A percentile compares a stretch with the other conserved stretches of the same genome.
phyloP scores from a whole-genome alignment of 1,140 invertebrate genomes.

The Cotesia vestalis region DNA sequence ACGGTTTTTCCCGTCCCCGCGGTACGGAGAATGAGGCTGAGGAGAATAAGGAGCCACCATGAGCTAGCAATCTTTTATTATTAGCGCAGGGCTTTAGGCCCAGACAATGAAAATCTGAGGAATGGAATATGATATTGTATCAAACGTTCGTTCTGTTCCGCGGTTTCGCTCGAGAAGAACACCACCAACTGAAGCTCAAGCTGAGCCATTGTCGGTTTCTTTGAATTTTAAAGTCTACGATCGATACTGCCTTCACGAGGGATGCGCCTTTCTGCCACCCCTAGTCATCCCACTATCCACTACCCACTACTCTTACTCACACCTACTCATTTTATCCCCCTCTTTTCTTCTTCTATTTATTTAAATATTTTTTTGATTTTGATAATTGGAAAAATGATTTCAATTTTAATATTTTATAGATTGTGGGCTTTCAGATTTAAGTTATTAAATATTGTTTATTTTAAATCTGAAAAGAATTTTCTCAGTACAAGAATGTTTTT shows the following conservation, averaged over 20 bases:
- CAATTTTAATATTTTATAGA: too few relatives aligned
- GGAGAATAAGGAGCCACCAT: slow-evolving; percentile 48
- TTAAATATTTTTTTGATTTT: not conserved
- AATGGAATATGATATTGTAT: slow-evolving; percentile 67
- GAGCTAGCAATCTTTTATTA: slow-evolving; percentile 67
- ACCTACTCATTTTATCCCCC: slow-evolving; percentile 30
- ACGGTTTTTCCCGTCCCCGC: slow-evolving; percentile 25
- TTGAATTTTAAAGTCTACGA: slow-evolving; percentile 69
- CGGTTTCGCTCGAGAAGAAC: slow-evolving; percentile 44
- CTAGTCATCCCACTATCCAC: too few relatives aligned
- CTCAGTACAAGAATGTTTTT: too few relatives aligned
- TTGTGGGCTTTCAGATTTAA: too few relatives aligned
- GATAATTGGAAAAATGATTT: too few relatives aligned
- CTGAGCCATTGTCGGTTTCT: slow-evolving; percentile 66
- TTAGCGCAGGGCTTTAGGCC: slow-evolving; percentile 65
- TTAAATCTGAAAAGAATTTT: too few relatives aligned
- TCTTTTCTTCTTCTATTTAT: slow-evolving; percentile 33
- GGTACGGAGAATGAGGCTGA: slow-evolving; percentile 46
- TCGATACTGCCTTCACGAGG: slow-evolving; percentile 60
- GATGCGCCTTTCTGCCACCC: slow-evolving; percentile 61
- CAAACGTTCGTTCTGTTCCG: slow-evolving; percentile 37
- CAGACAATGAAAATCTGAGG: slow-evolving; percentile 66
- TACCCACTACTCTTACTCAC: slow-evolving; percentile 33
- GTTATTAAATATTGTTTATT: too few relatives aligned
- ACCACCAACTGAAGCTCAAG: slow-evolving; percentile 25